Evolutionary conservation across 2,888 invertebrate genomes (phyloP), one percentile per base, ranked within the genome.

Genomic region (Latheticus oryzae): DNA sequence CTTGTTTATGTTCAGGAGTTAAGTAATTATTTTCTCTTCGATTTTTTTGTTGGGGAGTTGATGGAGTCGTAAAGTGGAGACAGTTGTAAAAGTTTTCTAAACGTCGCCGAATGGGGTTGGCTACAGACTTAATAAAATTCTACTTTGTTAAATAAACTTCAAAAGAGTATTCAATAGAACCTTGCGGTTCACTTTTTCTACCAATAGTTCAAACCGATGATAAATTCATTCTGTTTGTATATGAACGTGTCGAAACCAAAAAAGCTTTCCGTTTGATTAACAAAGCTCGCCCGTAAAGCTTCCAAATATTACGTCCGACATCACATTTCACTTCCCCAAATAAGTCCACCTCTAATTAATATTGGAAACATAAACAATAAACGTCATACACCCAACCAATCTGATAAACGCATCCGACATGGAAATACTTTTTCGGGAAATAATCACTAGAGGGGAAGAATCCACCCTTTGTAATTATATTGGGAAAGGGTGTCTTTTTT

Each of bases 231-330:
- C 13, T 24, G 47, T 47, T 47, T 47, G 47, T 47, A 24, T 32
- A n/a, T n/a, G 35, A 24, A 47, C 16, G 47, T 35, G 47, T 47
- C 47, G 47, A 47, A 47, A 47, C 47, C 47, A 47, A 47, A 47
- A 47, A 47, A 47, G 47, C 47, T 47, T 47, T 47, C 47, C 47
- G 47, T 47, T 47, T 47, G 47, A 47, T 47, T 47, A 47, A 33
- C 47, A 47, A 47, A 47, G 33, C 17, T 47, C 23, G 21, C 33
- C 19, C 33, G 47, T 21, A 47, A 47, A 47, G 47, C 47, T 47
- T 47, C 47, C 47, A 35, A 45, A 30, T 12, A 32, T 30, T 45
- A 30, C 45, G 17, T 45, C 45, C 45, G 32, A 47, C 47, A 47
- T 35, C 33, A 47, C 47, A 47, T 47, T 47, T 47, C 47, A 47